Evolutionary conservation across 2,113 vertebrate genomes (phyloP).

Genomic region (Pelvicachromis taeniatus): DNA sequence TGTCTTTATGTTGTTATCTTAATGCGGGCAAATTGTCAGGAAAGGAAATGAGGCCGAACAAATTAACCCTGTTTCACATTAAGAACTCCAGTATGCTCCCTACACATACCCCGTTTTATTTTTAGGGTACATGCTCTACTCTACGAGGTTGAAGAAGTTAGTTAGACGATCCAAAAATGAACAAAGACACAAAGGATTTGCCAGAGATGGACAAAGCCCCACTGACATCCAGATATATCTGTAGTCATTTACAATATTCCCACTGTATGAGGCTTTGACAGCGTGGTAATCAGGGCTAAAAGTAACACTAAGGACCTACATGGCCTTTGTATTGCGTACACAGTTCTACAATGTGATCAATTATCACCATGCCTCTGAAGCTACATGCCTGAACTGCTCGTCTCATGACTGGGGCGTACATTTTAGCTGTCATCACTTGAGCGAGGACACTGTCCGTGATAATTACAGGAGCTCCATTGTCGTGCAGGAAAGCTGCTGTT

Average conservation of each 20-base stretch:
- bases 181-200: neutral
- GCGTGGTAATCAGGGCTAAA: conserved; percentile 17
- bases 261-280: neutral
- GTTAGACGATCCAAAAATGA: neutral
- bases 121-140: neutral
- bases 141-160: neutral
- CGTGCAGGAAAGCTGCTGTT: conserved; percentile 20
- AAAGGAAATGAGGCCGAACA: conserved; percentile 35
- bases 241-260: neutral
- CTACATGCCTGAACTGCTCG: conserved; percentile 20
- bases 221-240: neutral
- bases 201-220: neutral
- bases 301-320: conserved; percentile 28
- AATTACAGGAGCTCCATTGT: conserved; percentile 73
- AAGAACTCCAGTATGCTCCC: neutral
- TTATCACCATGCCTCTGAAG: conserved; percentile 44
- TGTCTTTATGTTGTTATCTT: conserved; percentile 8
- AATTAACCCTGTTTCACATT: conserved; percentile 25
- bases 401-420: conserved; percentile 15
- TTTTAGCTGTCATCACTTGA: conserved; percentile 48
- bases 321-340: conserved; percentile 32
- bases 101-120: neutral
- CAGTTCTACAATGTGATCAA: conserved; percentile 43
- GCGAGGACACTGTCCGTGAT: conserved; percentile 45
- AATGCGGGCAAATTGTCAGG: conserved; percentile 8